Percentiles rank a stretch among this genome's conserved stretches.
These are phyloP conservation scores for Rhyacophila evoluta DNA, from an alignment of 2,888 invertebrate species.

Conservation along the genomic window DNA sequence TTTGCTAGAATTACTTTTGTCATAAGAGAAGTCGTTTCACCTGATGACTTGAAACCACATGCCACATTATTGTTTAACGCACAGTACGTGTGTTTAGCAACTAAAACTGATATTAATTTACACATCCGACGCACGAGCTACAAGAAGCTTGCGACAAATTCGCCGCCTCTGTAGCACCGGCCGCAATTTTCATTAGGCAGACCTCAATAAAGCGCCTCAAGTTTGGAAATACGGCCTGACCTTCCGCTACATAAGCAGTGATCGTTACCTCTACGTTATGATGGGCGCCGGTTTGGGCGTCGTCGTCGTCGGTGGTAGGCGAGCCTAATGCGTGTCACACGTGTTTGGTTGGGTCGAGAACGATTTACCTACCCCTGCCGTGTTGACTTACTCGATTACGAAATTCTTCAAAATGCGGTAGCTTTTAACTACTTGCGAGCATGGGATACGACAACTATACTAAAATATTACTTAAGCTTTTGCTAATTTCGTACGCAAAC, in stretches of 20 bases:
- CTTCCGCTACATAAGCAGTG: slow-evolving; percentile 10
- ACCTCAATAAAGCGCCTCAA: slow-evolving; percentile 43
- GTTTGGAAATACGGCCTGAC: slow-evolving; percentile 12
- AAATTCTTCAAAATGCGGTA: slow-evolving; percentile 4
- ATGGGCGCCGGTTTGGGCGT: neutral
- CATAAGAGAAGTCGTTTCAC: neutral
- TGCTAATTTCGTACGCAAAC: too few relatives aligned
- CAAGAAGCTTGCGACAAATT: slow-evolving; percentile 18
- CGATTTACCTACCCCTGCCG: neutral
- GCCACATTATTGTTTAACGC: neutral
- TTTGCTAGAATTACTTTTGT: neutral
- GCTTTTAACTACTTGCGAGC: neutral
- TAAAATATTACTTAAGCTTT: neutral
- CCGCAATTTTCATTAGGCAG: slow-evolving; percentile 35
- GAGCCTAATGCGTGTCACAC: slow-evolving; percentile 22
- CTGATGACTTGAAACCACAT: neutral
- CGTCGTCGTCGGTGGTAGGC: neutral
- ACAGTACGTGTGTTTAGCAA: neutral
- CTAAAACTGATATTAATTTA: slow-evolving; percentile 13
- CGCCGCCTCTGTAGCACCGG: neutral
- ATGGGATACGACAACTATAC: neutral
- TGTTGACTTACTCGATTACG: slow-evolving; percentile 14
- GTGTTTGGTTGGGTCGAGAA: neutral
- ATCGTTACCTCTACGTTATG: slow-evolving; percentile 5
- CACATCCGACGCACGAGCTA: neutral